Evolutionary conservation across 2,888 invertebrate species (phyloP).

Genomic region (Eupelmus urozonus): DNA sequence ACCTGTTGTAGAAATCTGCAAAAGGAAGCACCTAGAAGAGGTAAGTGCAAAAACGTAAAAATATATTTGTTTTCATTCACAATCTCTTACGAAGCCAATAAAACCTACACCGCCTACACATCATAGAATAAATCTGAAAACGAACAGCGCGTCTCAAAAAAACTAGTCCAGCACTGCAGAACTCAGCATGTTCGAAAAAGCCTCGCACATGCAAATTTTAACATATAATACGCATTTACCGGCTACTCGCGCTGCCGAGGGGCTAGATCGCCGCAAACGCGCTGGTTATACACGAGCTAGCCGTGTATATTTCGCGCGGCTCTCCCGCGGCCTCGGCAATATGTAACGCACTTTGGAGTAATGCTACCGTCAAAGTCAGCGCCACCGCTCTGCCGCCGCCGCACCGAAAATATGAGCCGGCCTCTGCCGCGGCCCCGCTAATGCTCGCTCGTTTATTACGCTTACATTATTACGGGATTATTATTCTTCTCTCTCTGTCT

Average conservation of each 20-base stretch:
- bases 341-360: conserved; percentile 76
- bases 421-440: conserved; percentile 72
- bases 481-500: conserved; percentile 69
- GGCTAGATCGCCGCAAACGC: background rate
- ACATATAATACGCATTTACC: conserved; percentile 18
- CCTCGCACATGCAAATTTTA: conserved; percentile 7
- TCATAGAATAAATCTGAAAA: too few relatives aligned
- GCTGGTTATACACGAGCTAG: background rate
- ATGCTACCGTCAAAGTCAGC: conserved; percentile 76
- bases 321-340: conserved; percentile 64
- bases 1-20: background rate
- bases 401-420: conserved; percentile 76
- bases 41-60: too few relatives aligned
- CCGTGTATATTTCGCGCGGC: background rate
- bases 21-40: background rate
- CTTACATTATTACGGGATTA: conserved; percentile 77
- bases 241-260: too few relatives aligned
- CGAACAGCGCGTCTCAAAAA: too few relatives aligned
- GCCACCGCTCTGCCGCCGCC: conserved; percentile 69
- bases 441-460: conserved; percentile 75
- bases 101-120: too few relatives aligned
- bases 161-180: too few relatives aligned
- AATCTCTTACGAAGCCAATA: too few relatives aligned
- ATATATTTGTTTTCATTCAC: too few relatives aligned
- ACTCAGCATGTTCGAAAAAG: too few relatives aligned